Evolutionary conservation across 2,888 invertebrate species (phyloP).

Genomic region (Tiliacea citrago): DNA sequence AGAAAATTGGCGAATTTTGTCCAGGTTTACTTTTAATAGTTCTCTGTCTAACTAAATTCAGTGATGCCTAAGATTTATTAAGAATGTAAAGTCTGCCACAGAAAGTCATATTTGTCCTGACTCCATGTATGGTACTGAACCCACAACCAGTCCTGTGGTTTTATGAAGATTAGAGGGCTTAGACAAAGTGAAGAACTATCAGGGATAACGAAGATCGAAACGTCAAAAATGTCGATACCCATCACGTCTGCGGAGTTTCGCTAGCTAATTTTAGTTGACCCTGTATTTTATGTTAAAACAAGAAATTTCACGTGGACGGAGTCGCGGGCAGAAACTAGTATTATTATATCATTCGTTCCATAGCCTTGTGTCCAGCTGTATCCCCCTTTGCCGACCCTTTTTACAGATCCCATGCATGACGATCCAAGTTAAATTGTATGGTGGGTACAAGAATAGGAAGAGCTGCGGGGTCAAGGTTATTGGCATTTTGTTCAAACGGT

Average conservation of each 20-base stretch:
- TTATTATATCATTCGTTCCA: neutral
- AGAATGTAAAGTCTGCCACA: neutral
- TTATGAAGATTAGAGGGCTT: neutral
- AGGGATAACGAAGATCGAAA: neutral
- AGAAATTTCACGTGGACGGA: neutral
- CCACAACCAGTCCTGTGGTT: neutral
- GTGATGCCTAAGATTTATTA: neutral
- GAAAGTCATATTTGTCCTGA: neutral
- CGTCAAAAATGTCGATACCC: neutral
- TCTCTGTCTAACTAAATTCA: neutral
- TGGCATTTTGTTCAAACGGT: slow-evolving; percentile 38
- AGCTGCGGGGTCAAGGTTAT: slow-evolving; percentile 45
- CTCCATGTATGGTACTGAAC: neutral
- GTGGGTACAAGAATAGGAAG: slow-evolving; percentile 23
- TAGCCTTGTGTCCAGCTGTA: neutral
- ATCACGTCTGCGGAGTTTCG: no score
- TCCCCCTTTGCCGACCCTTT: neutral
- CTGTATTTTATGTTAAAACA: neutral
- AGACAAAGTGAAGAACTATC: neutral
- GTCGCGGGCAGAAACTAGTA: neutral
- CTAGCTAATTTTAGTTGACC: no score
- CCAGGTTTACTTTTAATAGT: neutral
- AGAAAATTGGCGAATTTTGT: neutral
- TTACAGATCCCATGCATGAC: neutral
- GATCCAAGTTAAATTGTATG: neutral